Evolutionary conservation across 2,113 vertebrate species (phyloP).

Genomic region (Pantherophis guttatus): DNA sequence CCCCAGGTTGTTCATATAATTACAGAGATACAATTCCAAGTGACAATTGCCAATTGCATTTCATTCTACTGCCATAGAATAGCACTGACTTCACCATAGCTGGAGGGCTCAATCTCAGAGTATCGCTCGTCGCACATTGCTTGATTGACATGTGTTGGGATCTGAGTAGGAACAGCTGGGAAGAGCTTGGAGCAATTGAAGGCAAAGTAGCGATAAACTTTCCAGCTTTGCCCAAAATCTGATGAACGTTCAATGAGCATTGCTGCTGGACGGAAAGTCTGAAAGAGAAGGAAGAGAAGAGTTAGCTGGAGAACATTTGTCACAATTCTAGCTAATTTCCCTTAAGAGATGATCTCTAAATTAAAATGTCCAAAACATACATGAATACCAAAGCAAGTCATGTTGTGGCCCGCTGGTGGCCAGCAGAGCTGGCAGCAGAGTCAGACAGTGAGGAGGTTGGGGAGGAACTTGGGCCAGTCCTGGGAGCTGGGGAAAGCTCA

Average conservation of each 20-base stretch:
- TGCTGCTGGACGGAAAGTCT: slow-evolving; percentile 84
- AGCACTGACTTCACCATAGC: slow-evolving; percentile 77
- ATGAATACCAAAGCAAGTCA: background rate
- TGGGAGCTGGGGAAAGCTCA: too few relatives aligned
- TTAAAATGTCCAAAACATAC: background rate
- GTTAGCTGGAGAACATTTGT: background rate
- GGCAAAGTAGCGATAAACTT: slow-evolving; percentile 81
- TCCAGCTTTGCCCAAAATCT: slow-evolving; percentile 79
- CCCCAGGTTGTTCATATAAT: background rate
- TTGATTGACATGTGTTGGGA: slow-evolving; percentile 73
- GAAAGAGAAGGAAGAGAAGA: background rate
- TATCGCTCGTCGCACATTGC: slow-evolving; percentile 84
- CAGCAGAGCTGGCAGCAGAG: too few relatives aligned
- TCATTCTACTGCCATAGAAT: background rate
- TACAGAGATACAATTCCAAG: background rate
- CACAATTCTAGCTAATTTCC: background rate
- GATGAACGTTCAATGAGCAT: slow-evolving; percentile 83
- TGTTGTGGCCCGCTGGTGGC: too few relatives aligned
- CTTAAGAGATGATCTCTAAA: background rate
- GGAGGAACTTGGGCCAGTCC: too few relatives aligned
- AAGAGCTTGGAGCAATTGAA: slow-evolving; percentile 84
- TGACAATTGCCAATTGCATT: background rate
- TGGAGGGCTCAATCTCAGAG: slow-evolving; percentile 84
- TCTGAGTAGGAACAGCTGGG: slow-evolving; percentile 58
- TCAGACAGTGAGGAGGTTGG: too few relatives aligned